Percentiles rank a stretch among this genome's conserved stretches.
Evolutionary conservation across 2,113 vertebrate genomes (phyloP).

Genomic region (Melanostigma gelatinosum): DNA sequence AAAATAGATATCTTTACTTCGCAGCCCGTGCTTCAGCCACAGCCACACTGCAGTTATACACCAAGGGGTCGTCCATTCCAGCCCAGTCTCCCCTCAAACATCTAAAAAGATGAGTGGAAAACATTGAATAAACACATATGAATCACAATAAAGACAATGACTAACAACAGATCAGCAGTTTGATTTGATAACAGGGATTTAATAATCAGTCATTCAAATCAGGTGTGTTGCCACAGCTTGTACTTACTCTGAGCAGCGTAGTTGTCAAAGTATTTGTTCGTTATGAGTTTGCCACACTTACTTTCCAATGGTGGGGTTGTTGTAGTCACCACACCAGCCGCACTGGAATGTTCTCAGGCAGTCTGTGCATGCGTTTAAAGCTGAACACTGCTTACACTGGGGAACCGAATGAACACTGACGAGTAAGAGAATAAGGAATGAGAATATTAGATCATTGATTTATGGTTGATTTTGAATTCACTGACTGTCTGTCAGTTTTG

Average conservation of each 20-base stretch:
- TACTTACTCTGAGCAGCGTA: not conserved
- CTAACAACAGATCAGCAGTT: not conserved
- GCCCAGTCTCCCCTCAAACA: constrained; percentile 92
- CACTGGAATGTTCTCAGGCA: constrained; percentile 92
- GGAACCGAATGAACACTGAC: constrained; percentile 90
- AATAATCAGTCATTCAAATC: not conserved
- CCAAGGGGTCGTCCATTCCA: constrained; percentile 81
- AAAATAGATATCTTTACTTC: constrained; percentile 68
- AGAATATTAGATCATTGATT: constrained; percentile 13
- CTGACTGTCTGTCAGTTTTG: not conserved
- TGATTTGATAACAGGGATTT: not conserved
- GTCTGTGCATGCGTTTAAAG: constrained; percentile 86
- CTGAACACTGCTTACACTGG: constrained; percentile 88
- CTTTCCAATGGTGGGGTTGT: constrained; percentile 94
- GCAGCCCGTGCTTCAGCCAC: constrained; percentile 85
- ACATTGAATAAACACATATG: not conserved
- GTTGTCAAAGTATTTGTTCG: not conserved
- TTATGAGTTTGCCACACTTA: constrained; percentile 53
- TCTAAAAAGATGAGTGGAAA: constrained; percentile 67
- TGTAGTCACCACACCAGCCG: constrained; percentile 93
- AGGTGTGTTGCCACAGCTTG: not conserved
- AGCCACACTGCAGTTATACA: constrained; percentile 87
- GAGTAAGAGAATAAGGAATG: constrained; percentile 6
- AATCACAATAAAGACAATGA: not conserved
- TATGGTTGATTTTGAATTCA: not conserved